Percentiles rank a stretch among this genome's conserved stretches.
These are phyloP conservation scores for Rhinopomastus cyanomelas DNA, from an alignment of 2,113 vertebrate genomes.

Conservation along the genomic window DNA sequence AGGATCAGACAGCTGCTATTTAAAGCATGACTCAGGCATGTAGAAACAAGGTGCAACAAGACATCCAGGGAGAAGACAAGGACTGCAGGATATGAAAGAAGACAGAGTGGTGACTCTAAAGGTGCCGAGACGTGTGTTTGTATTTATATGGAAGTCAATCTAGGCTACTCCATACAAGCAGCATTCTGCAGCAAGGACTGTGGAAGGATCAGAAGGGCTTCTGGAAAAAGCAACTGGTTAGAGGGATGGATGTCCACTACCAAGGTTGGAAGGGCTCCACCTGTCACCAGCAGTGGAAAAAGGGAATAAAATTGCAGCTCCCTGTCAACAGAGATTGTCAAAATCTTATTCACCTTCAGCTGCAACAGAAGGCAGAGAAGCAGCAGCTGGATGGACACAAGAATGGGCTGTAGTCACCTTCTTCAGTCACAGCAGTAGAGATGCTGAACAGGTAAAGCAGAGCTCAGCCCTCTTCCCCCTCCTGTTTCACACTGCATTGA, in stretches of 20 bases:
- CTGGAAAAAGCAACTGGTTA: neutral
- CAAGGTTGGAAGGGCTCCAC: neutral
- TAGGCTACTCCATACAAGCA: neutral
- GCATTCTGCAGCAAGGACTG: neutral
- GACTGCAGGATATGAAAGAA: neutral
- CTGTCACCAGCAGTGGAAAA: neutral
- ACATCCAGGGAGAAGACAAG: neutral
- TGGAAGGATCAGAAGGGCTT: neutral
- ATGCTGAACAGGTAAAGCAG: neutral
- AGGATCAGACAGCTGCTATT: conserved; percentile 50
- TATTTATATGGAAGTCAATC: neutral
- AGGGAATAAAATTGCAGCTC: neutral
- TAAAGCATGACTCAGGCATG: conserved; percentile 46
- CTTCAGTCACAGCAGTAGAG: neutral
- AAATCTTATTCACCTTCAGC: neutral
- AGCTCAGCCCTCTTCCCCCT: neutral
- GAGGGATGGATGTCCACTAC: neutral
- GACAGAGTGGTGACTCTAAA: neutral
- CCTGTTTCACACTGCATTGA: neutral
- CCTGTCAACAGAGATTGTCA: neutral
- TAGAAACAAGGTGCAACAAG: conserved; percentile 49
- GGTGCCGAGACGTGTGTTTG: neutral
- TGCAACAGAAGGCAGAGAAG: neutral
- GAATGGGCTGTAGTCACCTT: neutral
- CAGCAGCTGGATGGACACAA: neutral